A percentile compares a stretch with the other conserved stretches of the same genome.
Conservation (phyloP, 2,888 invertebrate species). For the Drosophila picticornis region DNA sequence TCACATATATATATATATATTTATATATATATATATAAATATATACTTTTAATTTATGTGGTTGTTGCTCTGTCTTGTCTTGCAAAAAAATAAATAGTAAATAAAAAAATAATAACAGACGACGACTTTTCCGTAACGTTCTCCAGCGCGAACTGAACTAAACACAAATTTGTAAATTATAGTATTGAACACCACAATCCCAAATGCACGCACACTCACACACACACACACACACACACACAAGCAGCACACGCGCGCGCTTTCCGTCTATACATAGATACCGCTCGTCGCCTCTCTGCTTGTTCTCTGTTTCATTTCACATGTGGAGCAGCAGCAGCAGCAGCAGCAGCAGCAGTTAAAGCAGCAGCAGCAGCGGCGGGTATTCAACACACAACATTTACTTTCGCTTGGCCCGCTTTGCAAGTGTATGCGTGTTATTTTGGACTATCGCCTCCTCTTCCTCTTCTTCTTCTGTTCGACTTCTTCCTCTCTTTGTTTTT, state of each 20-base stretch:
- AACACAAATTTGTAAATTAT: slow-evolving; percentile 74
- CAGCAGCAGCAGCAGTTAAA: background rate
- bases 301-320: slow-evolving; percentile 36
- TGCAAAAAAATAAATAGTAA: slow-evolving; percentile 21
- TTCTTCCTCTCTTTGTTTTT: background rate
- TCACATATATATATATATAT: slow-evolving; percentile 7
- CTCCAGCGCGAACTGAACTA: slow-evolving; percentile 76
- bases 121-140: slow-evolving; percentile 77
- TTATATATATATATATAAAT: slow-evolving; percentile 19
- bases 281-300: slow-evolving; percentile 7
- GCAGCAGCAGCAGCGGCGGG: background rate
- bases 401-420: slow-evolving; percentile 24
- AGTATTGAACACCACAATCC: slow-evolving; percentile 62
- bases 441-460: slow-evolving; percentile 41
- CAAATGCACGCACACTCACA: slow-evolving; percentile 28
- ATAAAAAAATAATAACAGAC: slow-evolving; percentile 48
- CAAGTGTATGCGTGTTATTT: slow-evolving; percentile 57
- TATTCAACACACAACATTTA: slow-evolving; percentile 9
- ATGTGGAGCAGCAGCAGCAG: slow-evolving; percentile 2
- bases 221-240: background rate
- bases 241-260: background rate
- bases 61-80: slow-evolving; percentile 17
- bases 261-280: background rate
- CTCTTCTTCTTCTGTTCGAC: background rate
- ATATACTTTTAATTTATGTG: slow-evolving; percentile 8